Conservation (phyloP, 2,113 vertebrate species). For the Onychorhynchus coronatus region DNA sequence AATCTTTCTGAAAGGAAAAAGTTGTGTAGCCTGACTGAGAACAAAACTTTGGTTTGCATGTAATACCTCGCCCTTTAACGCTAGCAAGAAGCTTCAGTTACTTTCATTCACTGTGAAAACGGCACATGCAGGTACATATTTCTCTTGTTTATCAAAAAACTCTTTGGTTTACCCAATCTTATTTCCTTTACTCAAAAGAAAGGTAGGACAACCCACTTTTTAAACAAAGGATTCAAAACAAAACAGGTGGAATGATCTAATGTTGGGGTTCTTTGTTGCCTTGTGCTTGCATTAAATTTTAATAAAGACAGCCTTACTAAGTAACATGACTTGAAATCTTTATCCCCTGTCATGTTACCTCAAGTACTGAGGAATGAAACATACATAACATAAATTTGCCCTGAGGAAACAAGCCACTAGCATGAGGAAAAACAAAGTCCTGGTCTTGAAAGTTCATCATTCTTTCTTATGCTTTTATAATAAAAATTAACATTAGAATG, state of each 20-base stretch:
- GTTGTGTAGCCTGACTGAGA: background rate
- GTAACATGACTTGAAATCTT: background rate
- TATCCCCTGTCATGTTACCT: background rate
- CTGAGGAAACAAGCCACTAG: background rate
- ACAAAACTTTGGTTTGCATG: background rate
- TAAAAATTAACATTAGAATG: background rate
- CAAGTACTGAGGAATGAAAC: background rate
- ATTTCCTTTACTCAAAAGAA: background rate
- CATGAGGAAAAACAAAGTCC: background rate
- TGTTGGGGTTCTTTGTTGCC: accelerated
- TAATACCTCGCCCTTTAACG: background rate
- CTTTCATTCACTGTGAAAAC: background rate
- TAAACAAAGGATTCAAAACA: background rate
- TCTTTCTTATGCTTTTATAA: background rate
- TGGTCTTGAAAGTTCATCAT: background rate
- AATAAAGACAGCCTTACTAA: background rate
- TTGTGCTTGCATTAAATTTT: background rate
- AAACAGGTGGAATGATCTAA: background rate
- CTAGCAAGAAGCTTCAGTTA: background rate
- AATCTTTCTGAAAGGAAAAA: background rate
- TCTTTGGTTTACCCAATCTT: background rate
- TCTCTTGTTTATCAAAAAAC: background rate
- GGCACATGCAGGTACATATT: background rate
- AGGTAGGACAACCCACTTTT: background rate
- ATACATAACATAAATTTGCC: background rate